Base-by-base conservation (phyloP, 1,140 invertebrate species). In the Penaeus indicus region DNA sequence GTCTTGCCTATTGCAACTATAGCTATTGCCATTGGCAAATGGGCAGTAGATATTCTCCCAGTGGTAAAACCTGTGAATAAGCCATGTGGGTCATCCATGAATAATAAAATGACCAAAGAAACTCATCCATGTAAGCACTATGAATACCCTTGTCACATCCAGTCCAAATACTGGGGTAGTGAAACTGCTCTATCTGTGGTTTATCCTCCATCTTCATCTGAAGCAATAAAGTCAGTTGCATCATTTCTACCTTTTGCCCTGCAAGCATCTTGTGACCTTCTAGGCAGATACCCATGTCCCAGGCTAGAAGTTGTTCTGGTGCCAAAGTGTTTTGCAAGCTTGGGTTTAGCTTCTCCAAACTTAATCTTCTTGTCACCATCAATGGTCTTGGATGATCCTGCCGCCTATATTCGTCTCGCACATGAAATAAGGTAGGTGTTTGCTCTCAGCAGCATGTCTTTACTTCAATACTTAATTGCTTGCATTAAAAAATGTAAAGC, bases 331-430 rank as follows among this genome's bases (percentile, higher is more conserved):
- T 94, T 93, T 91, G 92, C 92, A 77, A 92, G 92, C 89, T 89
- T 94, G n/a, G 93, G 93, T 22, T 92, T 94, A 89, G 92, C 93
- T 32, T 93, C 92, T 83, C 93, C 93, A 10, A 92, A 92, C 86
- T 85, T 94, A 84, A 91, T 93, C 67, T 93, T 94, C 85, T 79
- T 94, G 21, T 93, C 93, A 5, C 93, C 93, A 81, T 93, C 92
- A 21, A 32, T 93, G 13, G 90, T 93, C 21, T 81, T 85, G n/a
- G 92, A 92, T 27, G 92, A 93, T 67, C 69, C 85, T 8, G 92
- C 92, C 60, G 92, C 93, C 90, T 91, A 89, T 87, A 90, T 91
- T 32, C 90, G 93, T 54, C 67, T 94, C n/a, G 91, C 93, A 13
- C 93, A 94, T 64, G 91, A 93, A 93, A 91, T 89, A 62, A 89